Base-by-base conservation (phyloP, 2,888 invertebrate genomes). In the Cremastobaeus sp. region DNA sequence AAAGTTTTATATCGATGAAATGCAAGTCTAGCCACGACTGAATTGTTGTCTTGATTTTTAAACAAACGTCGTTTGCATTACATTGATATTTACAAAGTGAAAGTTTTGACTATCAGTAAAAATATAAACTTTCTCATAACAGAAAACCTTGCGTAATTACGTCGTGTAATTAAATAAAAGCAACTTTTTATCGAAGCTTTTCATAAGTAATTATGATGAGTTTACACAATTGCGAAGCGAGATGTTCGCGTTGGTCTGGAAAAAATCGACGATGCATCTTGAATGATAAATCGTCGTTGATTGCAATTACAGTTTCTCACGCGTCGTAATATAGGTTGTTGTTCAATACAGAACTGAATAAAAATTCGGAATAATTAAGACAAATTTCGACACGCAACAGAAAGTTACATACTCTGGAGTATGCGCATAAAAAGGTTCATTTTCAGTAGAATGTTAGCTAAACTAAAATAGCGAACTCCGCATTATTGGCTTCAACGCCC, bases 161-260 rank as follows among this genome's bases (percentile, higher is more conserved):
- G 20, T 34, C n/a, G 50, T 39, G 57, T 55, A 66, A 66, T 66
- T 55, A 55, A 66, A 66, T 66, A 66, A 55, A 66, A 48, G n/a
- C n/a, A n/a, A n/a, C n/a, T n/a, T 66, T 37, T 48, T 48, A 34
- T 48, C 2, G 11, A 0, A 0, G 21, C 32, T 32, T 35, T 15
- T 15, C 20, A 34, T 34, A 15, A 34, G 45, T 45, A 45, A 45
- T 55, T 32, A 35, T 35, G 57, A 45, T 32, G 18, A 50, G 50
- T 15, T 39, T 25, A 54, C 54, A 54, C 3, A 17, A 39, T 28
- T 39, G 39, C 54, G 28, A 39, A n/a, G 15, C 15, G 18, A n/a
- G 50, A 34, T 21, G 14, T 12, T 20, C 9, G 32, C 34, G 15
- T 18, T 48, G 47, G 32, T 50, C 52, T 15, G 52, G 2, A 17